Evolutionary conservation across 1,140 invertebrate genomes (phyloP), one percentile per base, ranked within the genome.

Genomic region (Drosophila malerkotliana): DNA sequence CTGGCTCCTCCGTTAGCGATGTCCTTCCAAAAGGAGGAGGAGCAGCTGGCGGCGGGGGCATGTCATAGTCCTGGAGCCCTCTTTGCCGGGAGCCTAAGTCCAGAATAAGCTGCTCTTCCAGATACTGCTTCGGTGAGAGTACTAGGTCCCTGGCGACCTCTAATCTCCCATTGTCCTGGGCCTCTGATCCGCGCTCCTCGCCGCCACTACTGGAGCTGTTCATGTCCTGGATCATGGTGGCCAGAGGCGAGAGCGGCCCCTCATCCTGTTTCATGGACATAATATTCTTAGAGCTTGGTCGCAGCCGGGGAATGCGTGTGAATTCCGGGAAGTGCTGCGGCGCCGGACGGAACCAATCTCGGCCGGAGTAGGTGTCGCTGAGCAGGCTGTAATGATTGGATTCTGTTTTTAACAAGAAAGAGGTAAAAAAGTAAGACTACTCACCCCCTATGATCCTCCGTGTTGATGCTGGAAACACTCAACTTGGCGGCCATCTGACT

Each of bases 241-340:
- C 90, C 10, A 91, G 52, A 0, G 90, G 90, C 1, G 90, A 91
- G 5, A 77, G 69, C 0, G 88, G 80, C 37, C 87, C 83, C 47
- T 91, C 85, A 14, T 91, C 82, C 18, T 89, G 77, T 28, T 91
- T 91, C 55, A 91, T 91, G 24, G 89, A 91, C 84, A 91, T 91
- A 15, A 91, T 55, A 66, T 85, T 91, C 15, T 91, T 91, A 5
- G 90, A 91, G 45, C 90, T 91, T n/a, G 90, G 90, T 0, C 90
- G 72, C 34, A 91, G 48, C 45, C 77, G 80, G 6, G 90, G 90
- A 51, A 91, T 91, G 45, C 90, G 87, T 45, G 80, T 91, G 18
- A 91, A 91, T 47, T 91, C 90, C 3, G 91, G 85, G 51, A 84
- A 91, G 14, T 88, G 76, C 51, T 88, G 71, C 1, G 74, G 32